Conservation (phyloP, 1,140 invertebrate species). For the Ridgeia piscesae region DNA sequence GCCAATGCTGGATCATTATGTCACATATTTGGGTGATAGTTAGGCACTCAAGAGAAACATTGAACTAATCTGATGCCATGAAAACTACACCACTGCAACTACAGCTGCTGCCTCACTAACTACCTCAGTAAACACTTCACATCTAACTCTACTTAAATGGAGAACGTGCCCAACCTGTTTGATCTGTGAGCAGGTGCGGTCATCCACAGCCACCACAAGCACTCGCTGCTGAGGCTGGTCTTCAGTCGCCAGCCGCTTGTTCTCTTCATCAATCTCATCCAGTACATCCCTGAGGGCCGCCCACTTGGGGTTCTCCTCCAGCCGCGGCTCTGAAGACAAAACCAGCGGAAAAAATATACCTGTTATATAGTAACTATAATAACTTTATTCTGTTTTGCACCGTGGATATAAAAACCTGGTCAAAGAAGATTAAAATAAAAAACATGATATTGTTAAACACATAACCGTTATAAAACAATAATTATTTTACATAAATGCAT, state of each 20-base stretch:
- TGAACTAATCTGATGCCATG: neutral
- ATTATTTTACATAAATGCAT: too few relatives aligned
- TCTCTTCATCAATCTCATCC: conserved; percentile 51
- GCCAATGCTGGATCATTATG: too few relatives aligned
- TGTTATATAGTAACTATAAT: neutral
- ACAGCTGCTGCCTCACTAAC: neutral
- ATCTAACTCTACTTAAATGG: neutral
- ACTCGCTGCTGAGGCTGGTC: conserved; percentile 60
- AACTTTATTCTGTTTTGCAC: too few relatives aligned
- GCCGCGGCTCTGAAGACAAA: conserved; percentile 46
- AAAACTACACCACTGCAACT: neutral
- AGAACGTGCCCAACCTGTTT: conserved; percentile 49
- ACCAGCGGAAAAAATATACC: neutral
- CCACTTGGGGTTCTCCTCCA: conserved; percentile 91
- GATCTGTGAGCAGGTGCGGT: conserved; percentile 78
- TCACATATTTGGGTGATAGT: too few relatives aligned
- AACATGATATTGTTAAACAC: too few relatives aligned
- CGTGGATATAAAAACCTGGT: too few relatives aligned
- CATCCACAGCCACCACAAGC: conserved; percentile 81
- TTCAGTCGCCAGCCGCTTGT: conserved; percentile 32
- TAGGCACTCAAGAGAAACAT: too few relatives aligned
- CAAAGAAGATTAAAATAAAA: too few relatives aligned
- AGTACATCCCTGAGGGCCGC: conserved; percentile 61
- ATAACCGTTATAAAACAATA: too few relatives aligned
- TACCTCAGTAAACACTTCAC: neutral